Evolutionary conservation across 2,888 invertebrate genomes (phyloP).

Genomic region (Drosophila anomalata): DNA sequence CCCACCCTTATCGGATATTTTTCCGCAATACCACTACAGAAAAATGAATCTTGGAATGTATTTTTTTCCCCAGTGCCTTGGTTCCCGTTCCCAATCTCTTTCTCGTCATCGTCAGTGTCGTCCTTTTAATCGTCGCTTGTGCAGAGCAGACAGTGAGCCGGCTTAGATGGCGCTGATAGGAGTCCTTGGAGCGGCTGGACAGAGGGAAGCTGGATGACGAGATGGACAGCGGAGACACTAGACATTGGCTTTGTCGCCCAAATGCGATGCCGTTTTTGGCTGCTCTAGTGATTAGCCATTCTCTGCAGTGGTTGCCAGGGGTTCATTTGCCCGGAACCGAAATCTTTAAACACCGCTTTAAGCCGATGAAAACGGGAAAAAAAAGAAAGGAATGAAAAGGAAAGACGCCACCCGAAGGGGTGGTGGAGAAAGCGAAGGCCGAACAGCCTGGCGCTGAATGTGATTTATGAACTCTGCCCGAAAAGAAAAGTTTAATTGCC

Average conservation of each 20-base stretch:
- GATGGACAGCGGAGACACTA: conserved; percentile 18
- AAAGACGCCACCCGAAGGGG: conserved; percentile 1
- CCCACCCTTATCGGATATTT: neutral
- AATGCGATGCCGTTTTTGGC: conserved; percentile 48
- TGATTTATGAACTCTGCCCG: conserved; percentile 76
- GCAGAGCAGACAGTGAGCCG: conserved; percentile 67
- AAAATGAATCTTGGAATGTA: neutral
- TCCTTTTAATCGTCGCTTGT: conserved; percentile 45
- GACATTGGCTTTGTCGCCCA: conserved; percentile 34
- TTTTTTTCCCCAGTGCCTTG: conserved; percentile 16
- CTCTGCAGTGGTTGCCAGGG: conserved; percentile 36
- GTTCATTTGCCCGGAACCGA: conserved; percentile 12
- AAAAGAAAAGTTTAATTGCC: conserved; percentile 80
- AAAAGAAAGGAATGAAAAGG: neutral
- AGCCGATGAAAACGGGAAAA: conserved; percentile 40
- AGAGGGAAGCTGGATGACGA: conserved; percentile 12
- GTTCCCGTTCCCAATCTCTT: conserved; percentile 9
- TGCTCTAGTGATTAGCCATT: conserved; percentile 58
- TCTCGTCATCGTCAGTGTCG: conserved; percentile 43
- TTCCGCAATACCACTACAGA: neutral
- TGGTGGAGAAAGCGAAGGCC: conserved; percentile 10
- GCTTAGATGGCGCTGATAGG: conserved; percentile 70
- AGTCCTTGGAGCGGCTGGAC: conserved; percentile 18
- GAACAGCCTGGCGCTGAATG: conserved; percentile 70
- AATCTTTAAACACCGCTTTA: conserved; percentile 50